Evolutionary conservation across 2,888 invertebrate genomes (phyloP), one percentile per base, ranked within the genome.

Genomic region (Penaeus monodon): DNA sequence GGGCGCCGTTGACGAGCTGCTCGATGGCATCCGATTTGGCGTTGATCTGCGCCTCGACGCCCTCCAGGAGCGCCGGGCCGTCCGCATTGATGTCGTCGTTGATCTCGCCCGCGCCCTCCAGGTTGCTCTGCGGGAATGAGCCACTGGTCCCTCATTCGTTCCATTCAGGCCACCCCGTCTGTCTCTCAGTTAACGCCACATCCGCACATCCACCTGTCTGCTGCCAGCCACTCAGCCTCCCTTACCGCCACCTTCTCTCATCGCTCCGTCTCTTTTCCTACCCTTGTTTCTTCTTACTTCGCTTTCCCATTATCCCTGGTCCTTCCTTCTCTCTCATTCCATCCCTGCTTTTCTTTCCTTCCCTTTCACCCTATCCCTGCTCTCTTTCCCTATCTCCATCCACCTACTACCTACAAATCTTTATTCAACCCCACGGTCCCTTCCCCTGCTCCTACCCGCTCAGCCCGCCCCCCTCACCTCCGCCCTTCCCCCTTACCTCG

Each of bases 41-140:
- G 57, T 77, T 27, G 57, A 77, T 12, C 22, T 27, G 10, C 24
- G n/a, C 6, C 17, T 77, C 24, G 14, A 49, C 77, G n/a, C 38
- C n/a, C 49, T 77, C 77, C 49, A 77, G 22, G n/a, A 77, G 57
- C 20, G 57, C n/a, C 22, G 49, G 77, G 8, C 57, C 77, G 2
- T 77, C n/a, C n/a, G 24, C 29, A 10, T 49, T 33, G 57, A 77
- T 77, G 77, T 77, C 57, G 27, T n/a, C n/a, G 77, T 49, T 77
- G 2, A 77, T 57, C 24, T 77, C 77, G 0, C 57, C 77, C 7
- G 77, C 77, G 20, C 77, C 77, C 57, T 77, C 77, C n/a, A 77
- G n/a, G n/a, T 49, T 57, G n/a, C 49, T 14, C 77, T 77, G 38
- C 20, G 29, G 20, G 68, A 27, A 68, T 10, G 68, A 10, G 68